A percentile compares a stretch with the other conserved stretches of the same genome.
Conservation (phyloP, 2,888 invertebrate species). For the Petrolisthes manimaculis region DNA sequence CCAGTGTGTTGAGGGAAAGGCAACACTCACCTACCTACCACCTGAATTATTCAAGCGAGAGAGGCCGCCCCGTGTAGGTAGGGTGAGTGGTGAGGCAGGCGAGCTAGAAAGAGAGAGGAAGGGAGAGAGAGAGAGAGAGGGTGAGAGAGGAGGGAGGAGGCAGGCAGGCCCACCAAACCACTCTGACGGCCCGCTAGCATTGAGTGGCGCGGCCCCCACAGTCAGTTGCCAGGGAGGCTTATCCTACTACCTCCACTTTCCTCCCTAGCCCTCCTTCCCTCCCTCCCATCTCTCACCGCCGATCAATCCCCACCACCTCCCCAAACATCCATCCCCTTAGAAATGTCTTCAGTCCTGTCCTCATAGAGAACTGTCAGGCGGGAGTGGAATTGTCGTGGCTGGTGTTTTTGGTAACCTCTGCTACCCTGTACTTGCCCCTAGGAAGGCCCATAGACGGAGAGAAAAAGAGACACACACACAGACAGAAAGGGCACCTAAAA, state of each 20-base stretch:
- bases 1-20: not conserved
- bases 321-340: not conserved
- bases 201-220: slow-evolving; percentile 35
- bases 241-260: slow-evolving; percentile 14
- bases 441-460: not conserved
- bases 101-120: slow-evolving; percentile 65
- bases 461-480: not conserved
- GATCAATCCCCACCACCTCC: slow-evolving; percentile 5
- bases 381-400: not conserved
- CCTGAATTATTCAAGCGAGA: slow-evolving; percentile 39
- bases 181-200: slow-evolving; percentile 32
- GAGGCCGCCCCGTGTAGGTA: slow-evolving; percentile 13
- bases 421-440: not conserved
- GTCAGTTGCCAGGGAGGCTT: slow-evolving; percentile 51
- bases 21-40: slow-evolving; percentile 4
- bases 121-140: not conserved
- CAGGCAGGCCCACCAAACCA: slow-evolving; percentile 37
- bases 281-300: not conserved
- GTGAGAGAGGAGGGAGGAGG: slow-evolving; percentile 6
- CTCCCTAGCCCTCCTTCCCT: not conserved
- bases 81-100: not conserved
- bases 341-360: not conserved
- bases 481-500: not conserved
- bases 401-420: not conserved
- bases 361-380: not conserved